These are phyloP conservation scores for Pseudomyrmex pallidus DNA, from an alignment of 1,140 invertebrate genomes.

Conservation along the genomic window DNA sequence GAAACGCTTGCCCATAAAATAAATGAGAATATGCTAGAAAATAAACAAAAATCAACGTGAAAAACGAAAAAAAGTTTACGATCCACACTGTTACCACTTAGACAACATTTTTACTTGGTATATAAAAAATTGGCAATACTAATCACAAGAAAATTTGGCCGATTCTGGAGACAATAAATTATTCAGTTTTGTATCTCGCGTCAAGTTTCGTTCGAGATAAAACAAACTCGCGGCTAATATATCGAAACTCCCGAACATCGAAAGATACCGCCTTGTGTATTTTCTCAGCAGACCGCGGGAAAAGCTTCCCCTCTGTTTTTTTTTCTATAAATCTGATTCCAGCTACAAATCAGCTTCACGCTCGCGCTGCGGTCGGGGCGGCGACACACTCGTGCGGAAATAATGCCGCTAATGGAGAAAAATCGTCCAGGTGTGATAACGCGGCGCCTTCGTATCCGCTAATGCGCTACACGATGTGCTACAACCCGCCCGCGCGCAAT, in stretches of 20 bases:
- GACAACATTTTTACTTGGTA: no score
- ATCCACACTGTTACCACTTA: no score
- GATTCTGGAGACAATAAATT: no score
- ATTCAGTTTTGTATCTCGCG: not conserved
- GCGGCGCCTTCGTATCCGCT: constrained; percentile 67
- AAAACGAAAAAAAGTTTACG: no score
- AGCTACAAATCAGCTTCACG: constrained; percentile 71
- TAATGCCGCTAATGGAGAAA: constrained; percentile 74
- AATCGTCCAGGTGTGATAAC: constrained; percentile 75
- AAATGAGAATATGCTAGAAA: no score
- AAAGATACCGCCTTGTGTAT: not conserved
- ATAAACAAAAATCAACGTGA: no score
- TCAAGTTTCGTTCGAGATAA: no score
- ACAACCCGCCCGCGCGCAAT: constrained; percentile 61
- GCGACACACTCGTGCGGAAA: constrained; percentile 61
- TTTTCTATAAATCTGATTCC: constrained; percentile 49
- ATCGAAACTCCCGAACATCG: constrained; percentile 14
- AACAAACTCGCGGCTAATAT: not conserved
- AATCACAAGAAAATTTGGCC: no score
- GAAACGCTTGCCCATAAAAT: no score
- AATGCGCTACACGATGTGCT: constrained; percentile 68
- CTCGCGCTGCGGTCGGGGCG: constrained; percentile 58
- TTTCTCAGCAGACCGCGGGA: not conserved
- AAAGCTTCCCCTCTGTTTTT: not conserved
- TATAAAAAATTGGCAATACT: no score